Evolutionary conservation across 2,888 invertebrate genomes (phyloP).

Genomic region (Melikaiella ostensackeni): DNA sequence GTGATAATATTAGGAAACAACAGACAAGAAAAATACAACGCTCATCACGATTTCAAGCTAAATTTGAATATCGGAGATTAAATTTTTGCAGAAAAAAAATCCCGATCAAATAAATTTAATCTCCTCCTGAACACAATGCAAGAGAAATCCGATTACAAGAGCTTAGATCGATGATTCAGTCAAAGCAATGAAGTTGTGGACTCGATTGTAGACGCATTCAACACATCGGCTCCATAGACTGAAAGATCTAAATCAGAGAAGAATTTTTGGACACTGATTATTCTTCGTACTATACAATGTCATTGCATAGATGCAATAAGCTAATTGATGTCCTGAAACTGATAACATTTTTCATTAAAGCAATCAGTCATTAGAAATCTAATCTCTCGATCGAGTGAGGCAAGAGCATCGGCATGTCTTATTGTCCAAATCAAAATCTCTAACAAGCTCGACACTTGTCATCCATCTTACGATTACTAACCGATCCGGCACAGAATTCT

Average conservation of each 20-base stretch:
- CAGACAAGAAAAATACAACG: too few relatives aligned
- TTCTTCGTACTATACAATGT: background rate
- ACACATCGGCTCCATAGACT: background rate
- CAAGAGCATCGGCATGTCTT: background rate
- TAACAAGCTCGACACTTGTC: slow-evolving; percentile 20
- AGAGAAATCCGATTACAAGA: slow-evolving; percentile 31
- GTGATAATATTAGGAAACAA: too few relatives aligned
- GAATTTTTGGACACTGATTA: background rate
- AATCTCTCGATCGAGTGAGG: background rate
- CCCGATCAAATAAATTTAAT: background rate
- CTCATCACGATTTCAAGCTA: too few relatives aligned
- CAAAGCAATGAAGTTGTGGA: slow-evolving; percentile 11
- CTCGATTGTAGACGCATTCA: background rate
- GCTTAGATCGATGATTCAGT: slow-evolving; percentile 18
- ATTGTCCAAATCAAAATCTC: slow-evolving; percentile 10
- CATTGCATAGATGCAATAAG: too few relatives aligned
- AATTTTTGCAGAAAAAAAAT: background rate
- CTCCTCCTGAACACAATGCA: background rate
- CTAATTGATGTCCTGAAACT: too few relatives aligned
- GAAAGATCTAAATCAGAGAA: background rate
- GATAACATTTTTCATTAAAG: background rate
- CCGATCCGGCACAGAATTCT: background rate
- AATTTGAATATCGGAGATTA: slow-evolving; percentile 10
- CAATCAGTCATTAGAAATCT: slow-evolving; percentile 2
- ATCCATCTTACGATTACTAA: slow-evolving; percentile 12